These are phyloP conservation scores for Micronycteris hirsuta DNA, from an alignment of 2,113 vertebrate genomes.

Conservation along the genomic window DNA sequence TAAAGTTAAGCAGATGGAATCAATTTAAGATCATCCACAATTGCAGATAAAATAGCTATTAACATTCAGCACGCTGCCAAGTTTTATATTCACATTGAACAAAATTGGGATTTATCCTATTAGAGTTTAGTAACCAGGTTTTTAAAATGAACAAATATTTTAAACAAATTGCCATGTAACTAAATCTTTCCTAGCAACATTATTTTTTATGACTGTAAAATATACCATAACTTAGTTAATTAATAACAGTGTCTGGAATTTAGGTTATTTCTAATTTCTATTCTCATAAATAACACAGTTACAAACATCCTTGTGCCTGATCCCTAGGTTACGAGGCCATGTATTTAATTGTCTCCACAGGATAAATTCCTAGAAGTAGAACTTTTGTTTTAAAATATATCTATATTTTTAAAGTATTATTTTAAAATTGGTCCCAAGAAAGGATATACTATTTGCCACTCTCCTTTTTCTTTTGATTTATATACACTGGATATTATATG, in stretches of 20 bases:
- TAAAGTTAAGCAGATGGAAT: neutral
- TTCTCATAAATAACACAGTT: slow-evolving; percentile 39
- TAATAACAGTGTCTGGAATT: neutral
- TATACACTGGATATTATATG: neutral
- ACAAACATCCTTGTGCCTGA: neutral
- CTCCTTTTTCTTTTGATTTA: neutral
- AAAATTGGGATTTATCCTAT: neutral
- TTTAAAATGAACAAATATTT: neutral
- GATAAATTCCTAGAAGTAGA: neutral
- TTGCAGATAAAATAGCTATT: neutral
- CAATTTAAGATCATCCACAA: slow-evolving; percentile 17
- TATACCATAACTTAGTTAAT: neutral
- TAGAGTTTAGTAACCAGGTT: neutral
- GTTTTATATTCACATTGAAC: neutral
- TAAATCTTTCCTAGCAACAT: neutral
- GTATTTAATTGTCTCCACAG: neutral
- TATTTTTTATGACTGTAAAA: neutral
- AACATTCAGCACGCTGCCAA: neutral
- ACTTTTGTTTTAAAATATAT: neutral
- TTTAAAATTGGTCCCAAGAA: neutral
- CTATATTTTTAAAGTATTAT: neutral
- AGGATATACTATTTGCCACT: neutral
- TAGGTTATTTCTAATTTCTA: neutral
- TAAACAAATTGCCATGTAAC: neutral
- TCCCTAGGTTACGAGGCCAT: neutral